Base-by-base conservation (phyloP, 2,888 invertebrate species). In the Acleris sparsana region DNA sequence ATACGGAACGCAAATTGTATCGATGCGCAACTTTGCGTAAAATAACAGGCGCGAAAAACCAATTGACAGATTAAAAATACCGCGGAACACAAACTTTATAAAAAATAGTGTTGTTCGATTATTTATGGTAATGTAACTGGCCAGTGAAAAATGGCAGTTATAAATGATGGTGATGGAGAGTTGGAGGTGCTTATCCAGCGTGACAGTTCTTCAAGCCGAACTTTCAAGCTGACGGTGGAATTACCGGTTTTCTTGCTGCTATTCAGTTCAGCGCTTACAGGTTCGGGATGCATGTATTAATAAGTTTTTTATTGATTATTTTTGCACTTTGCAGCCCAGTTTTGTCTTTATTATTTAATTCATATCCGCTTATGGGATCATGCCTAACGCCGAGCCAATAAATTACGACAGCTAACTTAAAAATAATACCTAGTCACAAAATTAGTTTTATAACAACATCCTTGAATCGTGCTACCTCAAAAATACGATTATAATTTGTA, bases 191-290 rank as follows among this genome's bases (percentile, higher is more conserved):
- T 67, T 5, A 48, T 67, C 20, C 56, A 44, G 11, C n/a, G 46
- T 39, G 25, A 16, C 33, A 44, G 22, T 9, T 20, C 49, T 43
- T 3, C 29, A 0, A 29, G 22, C n/a, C 58, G 59, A 48, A 17
- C 44, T 9, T 33, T 61, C 18, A 52, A 46, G 68, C 18, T 63
- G 46, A 59, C 60, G 1, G 60, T 69, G 20, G 69, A 69, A 63
- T 17, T 70, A 25, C 68, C 70, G 18, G 43, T 66, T 20, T 57
- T 68, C 43, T 51, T 66, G n/a, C 39, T 61, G 18, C 17, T 68
- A 29, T 70, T 70, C 46, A 58, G 63, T 57, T 62, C 68, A n/a
- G 62, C 70, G 18, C 58, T 68, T 6, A 68, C 70, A 63, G 68
- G 68, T 68, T 46, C 20, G 25, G n/a, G 1, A 13, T 13, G 13